Base-by-base conservation (phyloP, 2,113 vertebrate species). In the Leiothrix lutea region DNA sequence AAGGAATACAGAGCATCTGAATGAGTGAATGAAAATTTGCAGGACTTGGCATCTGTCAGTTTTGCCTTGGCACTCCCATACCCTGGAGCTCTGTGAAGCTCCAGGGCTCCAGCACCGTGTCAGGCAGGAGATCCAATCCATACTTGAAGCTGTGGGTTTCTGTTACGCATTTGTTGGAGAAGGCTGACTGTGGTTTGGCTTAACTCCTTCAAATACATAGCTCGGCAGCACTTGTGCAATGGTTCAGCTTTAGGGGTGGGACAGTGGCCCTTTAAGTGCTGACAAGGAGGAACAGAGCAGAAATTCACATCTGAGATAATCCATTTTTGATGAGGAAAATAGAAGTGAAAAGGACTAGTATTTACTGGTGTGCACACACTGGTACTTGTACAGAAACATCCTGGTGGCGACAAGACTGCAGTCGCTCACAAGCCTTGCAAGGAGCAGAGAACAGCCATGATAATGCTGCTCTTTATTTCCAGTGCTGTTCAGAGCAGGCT, bases 381-480 rank as follows among this genome's bases (percentile, higher is more conserved):
- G 91, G 94, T 94, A 94, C 97, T 97, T 97, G 95, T 88, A 93
- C 86, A 93, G 95, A 97, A 97, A 96, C 93, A 95, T 96, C 97
- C 97, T 98, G 97, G 97, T 97, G 94, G 97, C 4, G 97, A 98
- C 96, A 94, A 97, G 97, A 86, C 91, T 96, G 96, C 96, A 92
- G 90, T 95, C 28, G 36, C 88, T 92, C 67, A 79, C 93, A 95
- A 95, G 95, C 94, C 95, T 96, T 97, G 95, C 86, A 11, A 56
- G 90, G 79, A 90, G 96, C 84, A 42, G 75, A 73, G 96, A 71
- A 92, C 81, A 96, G 93, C 79, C 95, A 90, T 83, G 94, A 98
- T 97, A 98, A 98, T 97, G 93, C 94, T 80, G 58, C 64, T 94
- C 86, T 97, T 98, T 98, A 97, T 98, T 81, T 92, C 47, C 95